phyloP scores from a whole-genome alignment of 2,888 invertebrate genomes.

The Leptogaster cylindrica region DNA sequence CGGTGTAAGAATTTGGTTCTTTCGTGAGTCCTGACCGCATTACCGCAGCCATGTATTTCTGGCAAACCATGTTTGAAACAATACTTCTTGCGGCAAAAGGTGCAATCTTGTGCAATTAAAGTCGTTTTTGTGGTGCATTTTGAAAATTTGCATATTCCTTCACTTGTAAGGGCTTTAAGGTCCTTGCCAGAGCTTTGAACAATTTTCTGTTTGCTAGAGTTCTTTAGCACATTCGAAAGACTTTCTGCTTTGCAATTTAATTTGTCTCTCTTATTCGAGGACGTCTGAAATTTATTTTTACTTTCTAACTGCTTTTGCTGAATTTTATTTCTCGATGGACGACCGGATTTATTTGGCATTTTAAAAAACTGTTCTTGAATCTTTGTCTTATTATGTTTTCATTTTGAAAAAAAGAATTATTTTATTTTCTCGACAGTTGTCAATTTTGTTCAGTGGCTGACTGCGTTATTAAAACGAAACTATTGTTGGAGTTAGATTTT shows the following conservation, averaged over 20 bases:
- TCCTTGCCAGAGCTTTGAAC: slow-evolving; percentile 62
- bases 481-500: no score
- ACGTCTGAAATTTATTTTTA: slow-evolving; percentile 10
- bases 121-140: slow-evolving; percentile 65
- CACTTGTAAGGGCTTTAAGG: slow-evolving; percentile 67
- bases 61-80: slow-evolving; percentile 71
- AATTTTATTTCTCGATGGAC: not conserved
- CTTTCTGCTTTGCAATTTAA: slow-evolving; percentile 4
- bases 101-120: slow-evolving; percentile 59
- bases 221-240: slow-evolving; percentile 23
- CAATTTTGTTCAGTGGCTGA: no score
- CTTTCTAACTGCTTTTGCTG: not conserved
- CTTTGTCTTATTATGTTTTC: no score
- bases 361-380: not conserved
- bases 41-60: slow-evolving; percentile 74
- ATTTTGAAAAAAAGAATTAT: no score
- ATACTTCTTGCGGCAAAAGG: slow-evolving; percentile 66
- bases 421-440: no score
- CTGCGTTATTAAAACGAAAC: no score
- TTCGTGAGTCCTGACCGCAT: slow-evolving; percentile 66
- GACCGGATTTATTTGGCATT: not conserved
- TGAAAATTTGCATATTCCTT: slow-evolving; percentile 64
- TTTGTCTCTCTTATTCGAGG: slow-evolving; percentile 4
- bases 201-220: slow-evolving; percentile 22
- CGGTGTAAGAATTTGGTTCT: slow-evolving; percentile 65